phyloP scores from a whole-genome alignment of 2,113 vertebrate species.

The Machaerirhynchus nigripectus region DNA sequence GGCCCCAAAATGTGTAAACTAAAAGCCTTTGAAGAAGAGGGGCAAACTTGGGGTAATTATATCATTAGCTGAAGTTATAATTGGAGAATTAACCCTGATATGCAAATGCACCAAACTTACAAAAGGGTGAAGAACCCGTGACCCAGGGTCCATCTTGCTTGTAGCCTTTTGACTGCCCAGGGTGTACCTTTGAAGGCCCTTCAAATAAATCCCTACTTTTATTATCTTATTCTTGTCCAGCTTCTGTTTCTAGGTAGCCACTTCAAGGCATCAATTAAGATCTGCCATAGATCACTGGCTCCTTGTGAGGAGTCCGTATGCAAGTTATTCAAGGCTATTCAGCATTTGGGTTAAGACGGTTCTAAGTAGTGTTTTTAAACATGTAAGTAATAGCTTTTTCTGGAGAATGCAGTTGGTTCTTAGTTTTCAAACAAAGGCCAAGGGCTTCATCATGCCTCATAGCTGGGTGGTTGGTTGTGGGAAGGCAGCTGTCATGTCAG shows the following conservation, averaged over 20 bases:
- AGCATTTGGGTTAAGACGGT: neutral
- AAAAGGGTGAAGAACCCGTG: neutral
- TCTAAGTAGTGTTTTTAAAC: neutral
- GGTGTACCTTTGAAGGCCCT: neutral
- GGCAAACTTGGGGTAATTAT: neutral
- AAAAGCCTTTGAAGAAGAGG: neutral
- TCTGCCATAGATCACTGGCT: neutral
- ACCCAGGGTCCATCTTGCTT: neutral
- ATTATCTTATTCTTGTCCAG: neutral
- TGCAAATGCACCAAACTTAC: neutral
- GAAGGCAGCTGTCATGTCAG: neutral
- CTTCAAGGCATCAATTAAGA: neutral
- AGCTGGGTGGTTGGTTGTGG: neutral
- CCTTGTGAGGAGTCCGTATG: rapidly evolving
- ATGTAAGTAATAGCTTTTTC: neutral
- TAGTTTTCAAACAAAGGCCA: rapidly evolving
- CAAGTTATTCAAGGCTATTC: neutral
- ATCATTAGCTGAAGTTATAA: neutral
- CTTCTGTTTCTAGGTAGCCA: neutral
- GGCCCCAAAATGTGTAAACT: neutral
- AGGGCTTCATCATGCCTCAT: rapidly evolving
- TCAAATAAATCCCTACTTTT: neutral
- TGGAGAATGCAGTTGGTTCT: neutral
- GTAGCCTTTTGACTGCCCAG: neutral
- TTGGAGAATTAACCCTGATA: neutral